Evolutionary conservation across 2,113 vertebrate species (phyloP).

Genomic region (Phyllostomus discolor): DNA sequence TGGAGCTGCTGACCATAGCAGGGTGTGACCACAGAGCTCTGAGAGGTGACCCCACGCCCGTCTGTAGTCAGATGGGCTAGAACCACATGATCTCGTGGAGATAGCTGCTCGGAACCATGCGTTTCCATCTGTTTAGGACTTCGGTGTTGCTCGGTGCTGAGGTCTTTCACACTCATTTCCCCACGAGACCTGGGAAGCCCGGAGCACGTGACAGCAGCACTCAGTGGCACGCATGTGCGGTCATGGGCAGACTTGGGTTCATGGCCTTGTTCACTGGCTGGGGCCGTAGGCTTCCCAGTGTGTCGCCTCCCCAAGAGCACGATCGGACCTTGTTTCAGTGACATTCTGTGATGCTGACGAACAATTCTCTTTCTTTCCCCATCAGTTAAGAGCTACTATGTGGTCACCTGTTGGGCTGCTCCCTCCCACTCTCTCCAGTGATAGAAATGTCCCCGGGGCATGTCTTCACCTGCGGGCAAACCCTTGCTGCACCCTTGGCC

Average conservation of each 20-base stretch:
- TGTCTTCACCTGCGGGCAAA: fast-evolving
- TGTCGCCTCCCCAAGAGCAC: neutral
- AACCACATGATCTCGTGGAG: fast-evolving
- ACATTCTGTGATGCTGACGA: fast-evolving
- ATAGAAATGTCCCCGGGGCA: fast-evolving
- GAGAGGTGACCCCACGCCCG: fast-evolving
- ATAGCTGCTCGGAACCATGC: fast-evolving
- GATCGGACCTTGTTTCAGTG: fast-evolving
- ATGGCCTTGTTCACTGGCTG: neutral
- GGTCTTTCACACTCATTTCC: too few relatives aligned
- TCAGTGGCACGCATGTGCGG: too few relatives aligned
- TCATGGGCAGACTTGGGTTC: neutral
- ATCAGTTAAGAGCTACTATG: fast-evolving
- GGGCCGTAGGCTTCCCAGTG: neutral
- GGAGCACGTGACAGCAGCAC: neutral
- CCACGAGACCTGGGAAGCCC: neutral
- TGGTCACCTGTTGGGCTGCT: neutral
- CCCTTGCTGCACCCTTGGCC: fast-evolving
- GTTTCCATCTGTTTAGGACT: fast-evolving
- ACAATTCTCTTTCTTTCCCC: too few relatives aligned
- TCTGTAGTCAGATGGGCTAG: neutral
- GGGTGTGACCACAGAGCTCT: fast-evolving
- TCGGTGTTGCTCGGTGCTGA: fast-evolving
- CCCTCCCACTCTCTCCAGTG: fast-evolving
- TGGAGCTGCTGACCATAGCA: neutral